Evolutionary conservation across 2,113 vertebrate species (phyloP), one percentile per base, ranked within the genome.

Genomic region (Calyptomena viridis): DNA sequence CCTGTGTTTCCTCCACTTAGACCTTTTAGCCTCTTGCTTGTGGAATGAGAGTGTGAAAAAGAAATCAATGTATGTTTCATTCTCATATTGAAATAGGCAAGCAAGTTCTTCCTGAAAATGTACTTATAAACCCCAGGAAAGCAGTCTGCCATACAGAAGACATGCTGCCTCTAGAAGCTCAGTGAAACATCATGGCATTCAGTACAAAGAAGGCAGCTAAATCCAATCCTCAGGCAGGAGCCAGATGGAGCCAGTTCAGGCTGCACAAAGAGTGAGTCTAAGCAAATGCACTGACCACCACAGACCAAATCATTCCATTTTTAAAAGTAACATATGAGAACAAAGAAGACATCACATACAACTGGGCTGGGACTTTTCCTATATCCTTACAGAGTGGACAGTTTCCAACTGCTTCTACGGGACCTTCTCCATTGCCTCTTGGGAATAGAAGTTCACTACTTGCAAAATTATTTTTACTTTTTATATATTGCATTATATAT

Each of bases 281-380:
- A 39, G 27, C 33, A 88, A 90, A 47, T 16, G 20, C 8, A 52
- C 14, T 19, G 40, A 56, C 18, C 7, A 12, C 22, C 8, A 20
- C 1, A 37, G 22, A 8, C 9, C 13, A 82, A 40, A 68, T 9
- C 4, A 33, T 55, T 75, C 24, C 0, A 0, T 53, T 92, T 53
- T 42, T 20, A 44, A 82, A 84, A 83, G 18, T 6, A 90, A 21
- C 5, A 50, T 0, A 0, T 18, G 12, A 59, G 28, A 72, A 59
- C 18, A 59, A 55, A 68, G 68, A 56, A 17, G 4, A 3, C 9
- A 56, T 27, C 25, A 18, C 7, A 49, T 55, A 12, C 8, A 79
- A 27, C 9, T 16, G 10, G 12, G 28, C 12, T 66, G 58, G 60
- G 37, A 58, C 21, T 21, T 73, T 72, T 74, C 42, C 56, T 11